These are phyloP conservation scores for Xenops minutus DNA, from an alignment of 2,797 vertebrate genomes.

Conservation along the genomic window DNA sequence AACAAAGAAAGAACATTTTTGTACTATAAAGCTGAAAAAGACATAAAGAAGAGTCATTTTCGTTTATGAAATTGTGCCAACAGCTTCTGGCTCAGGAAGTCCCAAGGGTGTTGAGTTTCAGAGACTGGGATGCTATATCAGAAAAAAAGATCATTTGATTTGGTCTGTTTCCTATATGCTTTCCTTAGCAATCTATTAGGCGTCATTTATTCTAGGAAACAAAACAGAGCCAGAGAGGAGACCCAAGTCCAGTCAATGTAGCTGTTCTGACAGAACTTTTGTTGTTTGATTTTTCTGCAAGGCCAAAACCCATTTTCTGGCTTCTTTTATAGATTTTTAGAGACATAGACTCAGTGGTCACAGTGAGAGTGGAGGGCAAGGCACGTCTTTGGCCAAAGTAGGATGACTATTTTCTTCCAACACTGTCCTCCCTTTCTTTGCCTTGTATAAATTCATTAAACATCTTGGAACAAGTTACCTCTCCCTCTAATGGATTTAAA, in stretches of 20 bases:
- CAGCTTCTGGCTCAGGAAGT: not conserved
- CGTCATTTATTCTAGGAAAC: not conserved
- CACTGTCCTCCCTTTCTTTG: not conserved
- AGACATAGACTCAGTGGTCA: not conserved
- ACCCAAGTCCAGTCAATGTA: not conserved
- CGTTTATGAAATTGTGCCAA: not conserved
- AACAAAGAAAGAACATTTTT: not conserved
- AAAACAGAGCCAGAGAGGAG: not conserved
- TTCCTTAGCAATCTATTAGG: not conserved
- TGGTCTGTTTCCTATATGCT: not conserved
- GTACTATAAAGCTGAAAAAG: not conserved
- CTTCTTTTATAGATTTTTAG: not conserved
- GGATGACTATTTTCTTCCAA: not conserved
- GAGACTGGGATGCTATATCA: not conserved
- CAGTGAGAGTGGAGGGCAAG: not conserved
- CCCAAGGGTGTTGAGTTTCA: not conserved
- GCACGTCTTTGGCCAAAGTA: not conserved
- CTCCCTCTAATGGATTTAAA: not conserved
- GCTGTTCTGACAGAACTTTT: not conserved
- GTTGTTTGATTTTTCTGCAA: not conserved
- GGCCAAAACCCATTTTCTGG: not conserved
- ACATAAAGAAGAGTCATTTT: not conserved
- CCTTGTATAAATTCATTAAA: not conserved
- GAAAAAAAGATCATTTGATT: not conserved
- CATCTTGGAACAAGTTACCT: not conserved